Conservation (phyloP, 1,140 invertebrate genomes). For the Riptortus pedestris region DNA sequence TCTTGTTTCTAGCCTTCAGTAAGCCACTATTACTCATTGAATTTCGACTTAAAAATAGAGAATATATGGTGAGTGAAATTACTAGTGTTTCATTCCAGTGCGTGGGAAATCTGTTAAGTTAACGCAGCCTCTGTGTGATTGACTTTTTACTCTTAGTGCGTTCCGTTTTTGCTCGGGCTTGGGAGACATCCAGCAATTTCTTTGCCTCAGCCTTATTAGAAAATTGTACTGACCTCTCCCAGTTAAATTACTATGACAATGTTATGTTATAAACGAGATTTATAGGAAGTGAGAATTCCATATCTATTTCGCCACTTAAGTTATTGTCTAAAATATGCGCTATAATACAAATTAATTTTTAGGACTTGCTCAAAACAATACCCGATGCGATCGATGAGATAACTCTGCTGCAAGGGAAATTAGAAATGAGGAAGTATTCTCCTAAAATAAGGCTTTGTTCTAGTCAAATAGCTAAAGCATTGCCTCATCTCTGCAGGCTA, state of each 20-base stretch:
- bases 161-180: too few species aligned
- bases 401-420: not conserved
- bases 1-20: too few species aligned
- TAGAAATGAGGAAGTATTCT: slow-evolving; percentile 4
- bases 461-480: slow-evolving; percentile 21
- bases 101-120: too few species aligned
- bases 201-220: not conserved
- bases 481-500: slow-evolving; percentile 7
- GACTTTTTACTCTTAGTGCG: too few species aligned
- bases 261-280: not conserved
- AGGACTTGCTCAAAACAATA: slow-evolving; percentile 5
- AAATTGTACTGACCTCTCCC: not conserved
- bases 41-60: too few species aligned
- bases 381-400: slow-evolving; percentile 4
- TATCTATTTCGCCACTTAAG: too few species aligned
- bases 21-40: too few species aligned
- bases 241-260: not conserved
- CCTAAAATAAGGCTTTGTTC: slow-evolving; percentile 21
- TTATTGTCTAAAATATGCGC: too few species aligned
- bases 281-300: not conserved
- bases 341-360: not conserved
- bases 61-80: too few species aligned
- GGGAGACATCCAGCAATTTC: too few species aligned
- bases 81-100: too few species aligned
- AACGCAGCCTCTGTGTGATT: too few species aligned